phyloP scores from a whole-genome alignment of 2,113 vertebrate genomes.

The Campylomormyrus tamandua region DNA sequence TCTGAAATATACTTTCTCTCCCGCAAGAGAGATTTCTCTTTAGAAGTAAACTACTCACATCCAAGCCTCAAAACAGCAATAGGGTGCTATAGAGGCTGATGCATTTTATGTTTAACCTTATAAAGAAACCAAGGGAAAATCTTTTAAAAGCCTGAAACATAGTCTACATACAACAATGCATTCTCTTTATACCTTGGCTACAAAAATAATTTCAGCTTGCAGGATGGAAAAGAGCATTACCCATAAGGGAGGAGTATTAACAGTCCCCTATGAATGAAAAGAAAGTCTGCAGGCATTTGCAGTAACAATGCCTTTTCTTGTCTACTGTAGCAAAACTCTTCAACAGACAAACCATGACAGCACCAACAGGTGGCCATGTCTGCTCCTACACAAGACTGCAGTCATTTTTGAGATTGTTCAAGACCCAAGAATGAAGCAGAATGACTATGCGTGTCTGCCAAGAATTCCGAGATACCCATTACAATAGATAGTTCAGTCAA shows the following conservation, averaged over 20 bases:
- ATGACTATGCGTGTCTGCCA: neutral
- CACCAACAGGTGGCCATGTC: neutral
- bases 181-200: neutral
- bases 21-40: neutral
- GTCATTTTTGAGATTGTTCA: neutral
- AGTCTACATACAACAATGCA: neutral
- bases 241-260: neutral
- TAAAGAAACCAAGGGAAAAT: conserved; percentile 12
- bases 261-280: neutral
- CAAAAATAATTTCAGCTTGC: neutral
- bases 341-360: neutral
- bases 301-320: neutral
- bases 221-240: neutral
- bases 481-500: neutral
- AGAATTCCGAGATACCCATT: neutral
- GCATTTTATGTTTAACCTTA: neutral
- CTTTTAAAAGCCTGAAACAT: conserved; percentile 14
- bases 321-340: neutral
- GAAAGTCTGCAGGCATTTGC: neutral
- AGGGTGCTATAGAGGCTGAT: neutral
- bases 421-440: conserved; percentile 1
- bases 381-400: neutral
- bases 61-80: neutral
- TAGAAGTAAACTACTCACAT: neutral
- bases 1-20: neutral